A percentile compares a stretch with the other conserved stretches of the same genome.
These are phyloP conservation scores for Orussus abietinus DNA, from an alignment of 1,140 invertebrate genomes.

Conservation along the genomic window DNA sequence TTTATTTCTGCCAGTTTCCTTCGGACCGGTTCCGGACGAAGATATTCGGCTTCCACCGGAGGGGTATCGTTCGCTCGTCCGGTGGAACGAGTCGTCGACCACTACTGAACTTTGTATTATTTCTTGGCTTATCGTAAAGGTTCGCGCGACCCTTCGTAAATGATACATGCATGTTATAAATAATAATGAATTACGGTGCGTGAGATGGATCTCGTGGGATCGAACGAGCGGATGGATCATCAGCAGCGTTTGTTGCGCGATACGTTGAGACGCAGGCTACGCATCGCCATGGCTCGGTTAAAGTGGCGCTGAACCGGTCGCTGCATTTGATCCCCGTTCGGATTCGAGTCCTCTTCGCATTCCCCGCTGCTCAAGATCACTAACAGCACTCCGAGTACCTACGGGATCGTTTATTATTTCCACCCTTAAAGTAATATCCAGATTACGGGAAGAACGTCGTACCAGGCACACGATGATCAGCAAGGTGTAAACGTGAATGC, in stretches of 20 bases:
- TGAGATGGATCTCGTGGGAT: too few species aligned
- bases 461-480: conserved; percentile 83
- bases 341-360: conserved; percentile 54
- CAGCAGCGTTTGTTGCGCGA: conserved; percentile 50
- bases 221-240: too few species aligned
- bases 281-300: conserved; percentile 82
- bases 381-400: conserved; percentile 75
- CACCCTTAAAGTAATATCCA: conserved; percentile 1
- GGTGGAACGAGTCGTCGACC: too few species aligned
- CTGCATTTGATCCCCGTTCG: conserved; percentile 57
- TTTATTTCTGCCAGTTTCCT: too few species aligned
- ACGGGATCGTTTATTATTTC: conserved; percentile 25
- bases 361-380: conserved; percentile 70
- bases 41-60: too few species aligned
- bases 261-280: conserved; percentile 63
- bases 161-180: too few species aligned
- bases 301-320: conserved; percentile 74
- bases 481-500: conserved; percentile 76
- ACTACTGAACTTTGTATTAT: too few species aligned
- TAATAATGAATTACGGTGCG: too few species aligned
- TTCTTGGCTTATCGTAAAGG: too few species aligned
- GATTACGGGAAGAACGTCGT: conserved; percentile 22
- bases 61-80: too few species aligned
- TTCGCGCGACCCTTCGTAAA: too few species aligned
- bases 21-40: too few species aligned